phyloP scores from a whole-genome alignment of 1,140 invertebrate species.

The Drosophila ambigua region DNA sequence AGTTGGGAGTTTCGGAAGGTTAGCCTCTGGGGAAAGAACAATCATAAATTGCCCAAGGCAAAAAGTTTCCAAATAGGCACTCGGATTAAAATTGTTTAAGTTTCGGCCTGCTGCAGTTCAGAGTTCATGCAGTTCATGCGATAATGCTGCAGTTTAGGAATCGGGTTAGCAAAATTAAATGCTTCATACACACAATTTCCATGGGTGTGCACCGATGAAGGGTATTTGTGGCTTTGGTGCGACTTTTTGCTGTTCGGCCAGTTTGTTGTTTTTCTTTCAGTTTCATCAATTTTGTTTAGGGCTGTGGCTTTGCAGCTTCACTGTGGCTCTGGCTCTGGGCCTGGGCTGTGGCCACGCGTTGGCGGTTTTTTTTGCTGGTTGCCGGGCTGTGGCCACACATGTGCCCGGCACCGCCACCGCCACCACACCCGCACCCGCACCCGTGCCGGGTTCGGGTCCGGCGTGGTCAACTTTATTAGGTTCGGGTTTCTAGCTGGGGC shows the following conservation, averaged over 20 bases:
- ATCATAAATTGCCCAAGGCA: too few relatives aligned
- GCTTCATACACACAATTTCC: too few relatives aligned
- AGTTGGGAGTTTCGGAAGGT: too few relatives aligned
- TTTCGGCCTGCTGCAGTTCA: too few relatives aligned
- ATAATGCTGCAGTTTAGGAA: neutral
- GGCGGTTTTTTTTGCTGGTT: constrained; percentile 38
- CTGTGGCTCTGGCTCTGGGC: constrained; percentile 2
- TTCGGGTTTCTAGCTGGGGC: constrained; percentile 48
- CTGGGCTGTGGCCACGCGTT: constrained; percentile 62
- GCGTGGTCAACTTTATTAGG: constrained; percentile 73
- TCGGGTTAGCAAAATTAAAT: too few relatives aligned
- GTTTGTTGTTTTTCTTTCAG: constrained; percentile 12
- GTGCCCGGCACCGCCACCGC: constrained; percentile 7
- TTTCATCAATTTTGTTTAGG: constrained; percentile 71
- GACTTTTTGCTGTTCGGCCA: neutral
- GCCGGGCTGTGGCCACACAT: constrained; percentile 41
- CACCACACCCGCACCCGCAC: neutral
- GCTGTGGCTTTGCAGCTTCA: constrained; percentile 55
- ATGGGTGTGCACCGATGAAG: too few relatives aligned
- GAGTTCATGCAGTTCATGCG: too few relatives aligned
- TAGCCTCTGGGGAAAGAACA: too few relatives aligned
- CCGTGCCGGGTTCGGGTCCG: constrained; percentile 4
- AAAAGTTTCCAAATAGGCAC: too few relatives aligned
- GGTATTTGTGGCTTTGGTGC: neutral
- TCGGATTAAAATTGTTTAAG: too few relatives aligned